Conservation (phyloP, 1,140 invertebrate genomes). For the Conus ventricosus region DNA sequence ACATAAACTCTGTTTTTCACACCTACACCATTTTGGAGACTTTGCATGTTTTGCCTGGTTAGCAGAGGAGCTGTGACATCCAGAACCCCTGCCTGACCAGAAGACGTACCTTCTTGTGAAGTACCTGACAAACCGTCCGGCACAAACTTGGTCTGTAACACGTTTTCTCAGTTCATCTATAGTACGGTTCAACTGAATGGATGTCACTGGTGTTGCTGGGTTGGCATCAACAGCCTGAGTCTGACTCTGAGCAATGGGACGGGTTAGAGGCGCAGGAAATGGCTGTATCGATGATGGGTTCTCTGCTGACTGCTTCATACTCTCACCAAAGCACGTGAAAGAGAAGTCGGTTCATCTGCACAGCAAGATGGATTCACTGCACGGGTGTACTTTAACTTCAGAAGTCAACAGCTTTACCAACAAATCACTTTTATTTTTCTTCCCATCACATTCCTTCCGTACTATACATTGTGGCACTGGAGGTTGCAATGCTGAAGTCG, state of each 20-base stretch:
- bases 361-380: not conserved
- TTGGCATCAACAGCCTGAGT: not conserved
- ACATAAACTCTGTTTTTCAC: not conserved
- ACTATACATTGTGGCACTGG: not conserved
- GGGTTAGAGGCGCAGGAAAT: not conserved
- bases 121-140: not conserved
- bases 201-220: not conserved
- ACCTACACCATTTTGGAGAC: not conserved
- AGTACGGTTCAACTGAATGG: not conserved
- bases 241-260: not conserved
- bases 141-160: not conserved
- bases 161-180: constrained; percentile 19
- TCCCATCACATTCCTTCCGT: not conserved
- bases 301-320: not conserved
- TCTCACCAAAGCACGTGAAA: not conserved
- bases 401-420: not conserved
- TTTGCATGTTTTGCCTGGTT: not conserved
- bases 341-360: not conserved
- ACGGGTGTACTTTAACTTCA: not conserved
- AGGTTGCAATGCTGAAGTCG: not conserved
- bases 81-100: not conserved
- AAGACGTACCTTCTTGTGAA: not conserved
- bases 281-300: not conserved
- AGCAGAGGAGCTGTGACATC: not conserved
- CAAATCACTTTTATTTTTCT: not conserved